Percentiles rank a stretch among this genome's conserved stretches.
phyloP scores from a whole-genome alignment of 2,888 invertebrate genomes.

The Lithosia quadra region DNA sequence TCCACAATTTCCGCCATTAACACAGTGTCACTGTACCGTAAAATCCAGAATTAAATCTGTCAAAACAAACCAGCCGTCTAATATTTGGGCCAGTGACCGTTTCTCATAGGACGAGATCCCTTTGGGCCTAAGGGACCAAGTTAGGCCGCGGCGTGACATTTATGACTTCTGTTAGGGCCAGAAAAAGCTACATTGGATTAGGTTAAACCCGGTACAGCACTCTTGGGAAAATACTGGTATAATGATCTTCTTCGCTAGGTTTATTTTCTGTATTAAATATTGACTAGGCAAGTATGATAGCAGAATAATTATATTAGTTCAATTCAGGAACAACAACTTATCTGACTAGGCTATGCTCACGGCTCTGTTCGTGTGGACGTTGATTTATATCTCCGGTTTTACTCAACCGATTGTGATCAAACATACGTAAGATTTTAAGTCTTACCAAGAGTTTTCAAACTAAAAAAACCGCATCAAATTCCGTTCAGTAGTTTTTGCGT shows the following conservation, averaged over 20 bases:
- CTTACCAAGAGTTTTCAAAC: too few relatives aligned
- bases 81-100: background rate
- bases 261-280: slow-evolving; percentile 1
- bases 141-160: slow-evolving; percentile 9
- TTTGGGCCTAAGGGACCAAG: slow-evolving; percentile 6
- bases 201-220: slow-evolving; percentile 7
- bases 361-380: too few relatives aligned
- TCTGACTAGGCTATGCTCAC: too few relatives aligned
- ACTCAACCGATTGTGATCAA: too few relatives aligned
- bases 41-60: background rate
- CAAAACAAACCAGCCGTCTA: background rate
- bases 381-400: too few relatives aligned
- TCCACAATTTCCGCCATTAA: background rate
- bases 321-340: too few relatives aligned
- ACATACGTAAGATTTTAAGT: too few relatives aligned
- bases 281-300: background rate
- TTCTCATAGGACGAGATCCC: slow-evolving; percentile 13
- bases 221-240: slow-evolving; percentile 10
- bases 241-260: slow-evolving; percentile 1
- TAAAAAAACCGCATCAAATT: too few relatives aligned
- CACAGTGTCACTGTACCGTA: background rate
- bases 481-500: too few relatives aligned
- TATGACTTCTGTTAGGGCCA: slow-evolving; percentile 14
- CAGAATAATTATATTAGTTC: background rate
- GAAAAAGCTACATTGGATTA: slow-evolving; percentile 10